These are phyloP conservation scores for Tipula helvola DNA, from an alignment of 2,888 invertebrate species.

Conservation along the genomic window DNA sequence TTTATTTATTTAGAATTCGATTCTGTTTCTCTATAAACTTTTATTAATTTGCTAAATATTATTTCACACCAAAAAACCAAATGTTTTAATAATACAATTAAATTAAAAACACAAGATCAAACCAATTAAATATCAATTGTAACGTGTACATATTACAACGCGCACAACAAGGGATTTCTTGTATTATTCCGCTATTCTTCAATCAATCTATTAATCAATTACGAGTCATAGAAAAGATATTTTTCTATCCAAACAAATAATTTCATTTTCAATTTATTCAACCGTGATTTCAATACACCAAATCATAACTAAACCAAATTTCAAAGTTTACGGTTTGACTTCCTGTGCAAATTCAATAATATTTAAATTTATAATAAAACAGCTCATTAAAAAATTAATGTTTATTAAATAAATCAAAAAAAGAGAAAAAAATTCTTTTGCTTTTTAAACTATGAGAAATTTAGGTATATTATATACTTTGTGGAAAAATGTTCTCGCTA, in stretches of 20 bases:
- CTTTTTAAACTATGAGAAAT: neutral
- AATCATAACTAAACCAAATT: neutral
- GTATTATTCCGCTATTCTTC: neutral
- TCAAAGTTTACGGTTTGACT: neutral
- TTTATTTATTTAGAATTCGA: neutral
- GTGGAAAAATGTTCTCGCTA: neutral
- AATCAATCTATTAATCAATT: neutral
- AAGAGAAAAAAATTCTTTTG: neutral
- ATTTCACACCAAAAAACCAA: neutral
- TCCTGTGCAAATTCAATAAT: neutral
- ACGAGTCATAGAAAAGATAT: neutral
- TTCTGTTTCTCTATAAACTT: neutral
- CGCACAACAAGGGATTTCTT: neutral
- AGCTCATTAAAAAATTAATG: neutral
- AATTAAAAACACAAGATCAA: neutral
- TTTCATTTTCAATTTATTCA: neutral
- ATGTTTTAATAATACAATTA: neutral
- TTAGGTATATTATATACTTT: neutral
- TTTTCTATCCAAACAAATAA: neutral
- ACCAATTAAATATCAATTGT: neutral
- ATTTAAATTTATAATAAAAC: neutral
- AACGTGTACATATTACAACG: neutral
- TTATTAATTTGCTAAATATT: neutral
- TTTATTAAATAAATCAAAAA: neutral
- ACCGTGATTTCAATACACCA: neutral